Conservation (phyloP, 2,888 invertebrate genomes). For the Rhorus exstirpatorius region DNA sequence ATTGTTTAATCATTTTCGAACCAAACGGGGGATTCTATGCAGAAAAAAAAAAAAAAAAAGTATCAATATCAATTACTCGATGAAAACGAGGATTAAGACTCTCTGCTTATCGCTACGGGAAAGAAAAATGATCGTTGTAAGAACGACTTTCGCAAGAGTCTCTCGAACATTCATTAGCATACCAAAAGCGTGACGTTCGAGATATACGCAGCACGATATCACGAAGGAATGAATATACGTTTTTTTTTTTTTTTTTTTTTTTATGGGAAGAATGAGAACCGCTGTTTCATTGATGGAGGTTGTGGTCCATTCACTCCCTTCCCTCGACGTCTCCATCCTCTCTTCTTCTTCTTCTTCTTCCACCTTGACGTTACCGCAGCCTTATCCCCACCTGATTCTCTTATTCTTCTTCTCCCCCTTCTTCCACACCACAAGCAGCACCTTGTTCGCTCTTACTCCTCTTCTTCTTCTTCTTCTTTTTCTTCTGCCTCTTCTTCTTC, state of each 20-base stretch:
- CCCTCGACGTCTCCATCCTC: slow-evolving; percentile 68
- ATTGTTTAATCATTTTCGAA: too few relatives aligned
- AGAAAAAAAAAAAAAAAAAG: too few relatives aligned
- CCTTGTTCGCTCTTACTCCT: not conserved
- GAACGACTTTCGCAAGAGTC: slow-evolving; percentile 4
- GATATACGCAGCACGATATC: slow-evolving; percentile 36
- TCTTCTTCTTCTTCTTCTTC: slow-evolving; percentile 72
- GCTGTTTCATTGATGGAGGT: slow-evolving; percentile 85
- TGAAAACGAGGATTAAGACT: slow-evolving; percentile 1
- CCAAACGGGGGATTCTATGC: too few relatives aligned
- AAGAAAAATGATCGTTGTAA: slow-evolving; percentile 32
- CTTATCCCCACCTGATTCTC: slow-evolving; percentile 26
- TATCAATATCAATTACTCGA: too few relatives aligned
- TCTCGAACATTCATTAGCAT: slow-evolving; percentile 63
- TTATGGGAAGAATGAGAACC: slow-evolving; percentile 78
- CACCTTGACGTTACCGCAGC: slow-evolving; percentile 61
- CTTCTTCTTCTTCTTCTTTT: slow-evolving; percentile 45
- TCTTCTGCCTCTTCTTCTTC: not conserved
- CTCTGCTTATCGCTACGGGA: not conserved
- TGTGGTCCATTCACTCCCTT: slow-evolving; percentile 80
- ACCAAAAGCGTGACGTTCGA: slow-evolving; percentile 69
- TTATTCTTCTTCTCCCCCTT: slow-evolving; percentile 2
- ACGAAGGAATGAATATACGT: not conserved
- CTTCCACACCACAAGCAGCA: slow-evolving; percentile 16
- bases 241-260: too few relatives aligned